These are phyloP conservation scores for Microctonus brassicae DNA, from an alignment of 2,888 invertebrate species.

Conservation along the genomic window DNA sequence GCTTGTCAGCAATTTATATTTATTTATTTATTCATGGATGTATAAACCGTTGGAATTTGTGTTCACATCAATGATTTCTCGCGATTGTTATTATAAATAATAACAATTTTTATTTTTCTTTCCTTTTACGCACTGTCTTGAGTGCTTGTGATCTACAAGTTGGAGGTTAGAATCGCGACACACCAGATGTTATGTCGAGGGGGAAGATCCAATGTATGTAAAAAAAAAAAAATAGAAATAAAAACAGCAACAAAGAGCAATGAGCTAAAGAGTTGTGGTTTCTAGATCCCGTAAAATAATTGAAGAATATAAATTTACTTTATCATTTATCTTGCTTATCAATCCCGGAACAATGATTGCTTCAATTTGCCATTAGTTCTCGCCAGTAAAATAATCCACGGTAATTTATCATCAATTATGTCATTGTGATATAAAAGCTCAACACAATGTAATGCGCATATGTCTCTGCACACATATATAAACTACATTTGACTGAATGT, in stretches of 20 bases:
- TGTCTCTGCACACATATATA: not conserved
- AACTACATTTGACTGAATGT: not conserved
- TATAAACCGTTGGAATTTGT: not conserved
- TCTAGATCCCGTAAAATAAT: conserved; percentile 11
- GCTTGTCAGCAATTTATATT: conserved; percentile 4
- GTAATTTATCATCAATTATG: conserved; percentile 17
- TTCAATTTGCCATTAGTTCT: not conserved
- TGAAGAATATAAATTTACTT: conserved; percentile 2
- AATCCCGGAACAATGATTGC: conserved; percentile 20
- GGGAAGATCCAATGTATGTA: conserved; percentile 11
- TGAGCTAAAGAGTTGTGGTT: conserved; percentile 18
- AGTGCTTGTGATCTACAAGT: conserved; percentile 11
- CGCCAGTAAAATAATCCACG: conserved; percentile 5
- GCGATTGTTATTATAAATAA: no score
- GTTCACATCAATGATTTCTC: conserved; percentile 6
- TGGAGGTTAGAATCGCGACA: conserved; percentile 27
- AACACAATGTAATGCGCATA: not conserved
- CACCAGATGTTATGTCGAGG: conserved; percentile 29
- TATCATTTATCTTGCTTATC: conserved; percentile 18
- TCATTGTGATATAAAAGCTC: not conserved
- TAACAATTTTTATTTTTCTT: no score
- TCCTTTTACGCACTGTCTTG: no score
- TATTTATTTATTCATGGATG: no score
- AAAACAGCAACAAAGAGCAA: conserved; percentile 2
- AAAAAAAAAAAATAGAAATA: conserved; percentile 12